phyloP scores from a whole-genome alignment of 2,113 vertebrate genomes.

The Apaloderma vittatum region DNA sequence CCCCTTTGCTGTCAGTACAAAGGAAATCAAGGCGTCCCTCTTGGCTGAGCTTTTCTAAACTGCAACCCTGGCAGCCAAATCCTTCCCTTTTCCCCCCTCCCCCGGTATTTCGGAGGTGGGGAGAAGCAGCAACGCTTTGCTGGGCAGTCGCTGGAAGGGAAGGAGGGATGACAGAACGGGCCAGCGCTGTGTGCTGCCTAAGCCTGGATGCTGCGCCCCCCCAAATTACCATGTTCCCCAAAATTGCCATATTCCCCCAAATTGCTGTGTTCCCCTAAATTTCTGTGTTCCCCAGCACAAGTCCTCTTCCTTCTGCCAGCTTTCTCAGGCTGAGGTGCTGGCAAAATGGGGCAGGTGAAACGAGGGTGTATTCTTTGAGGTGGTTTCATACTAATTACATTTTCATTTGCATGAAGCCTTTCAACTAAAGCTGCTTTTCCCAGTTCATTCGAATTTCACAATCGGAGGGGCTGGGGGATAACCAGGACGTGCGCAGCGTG shows the following conservation, averaged over 20 bases:
- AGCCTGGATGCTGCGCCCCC: no score
- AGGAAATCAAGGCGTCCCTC: neutral
- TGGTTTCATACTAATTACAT: slow-evolving; percentile 11
- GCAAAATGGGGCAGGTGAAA: neutral
- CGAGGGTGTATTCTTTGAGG: neutral
- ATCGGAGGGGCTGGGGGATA: neutral
- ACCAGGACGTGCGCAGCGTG: neutral
- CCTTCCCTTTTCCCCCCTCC: neutral
- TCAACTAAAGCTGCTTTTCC: neutral
- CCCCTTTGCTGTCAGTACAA: slow-evolving; percentile 37
- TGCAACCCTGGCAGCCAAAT: no score
- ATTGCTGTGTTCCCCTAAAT: no score
- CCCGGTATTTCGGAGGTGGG: neutral
- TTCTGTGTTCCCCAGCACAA: neutral
- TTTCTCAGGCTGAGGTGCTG: neutral
- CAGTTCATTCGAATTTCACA: rapidly evolving
- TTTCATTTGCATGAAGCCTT: slow-evolving; percentile 21
- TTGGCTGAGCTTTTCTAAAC: neutral
- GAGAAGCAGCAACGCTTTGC: neutral
- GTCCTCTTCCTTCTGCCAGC: neutral
- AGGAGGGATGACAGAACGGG: neutral
- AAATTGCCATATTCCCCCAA: neutral
- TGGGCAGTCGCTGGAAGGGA: neutral
- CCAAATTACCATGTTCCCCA: no score
- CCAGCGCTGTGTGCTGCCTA: neutral